phyloP scores from a whole-genome alignment of 1,140 invertebrate species.

The Nomia melanderi region DNA sequence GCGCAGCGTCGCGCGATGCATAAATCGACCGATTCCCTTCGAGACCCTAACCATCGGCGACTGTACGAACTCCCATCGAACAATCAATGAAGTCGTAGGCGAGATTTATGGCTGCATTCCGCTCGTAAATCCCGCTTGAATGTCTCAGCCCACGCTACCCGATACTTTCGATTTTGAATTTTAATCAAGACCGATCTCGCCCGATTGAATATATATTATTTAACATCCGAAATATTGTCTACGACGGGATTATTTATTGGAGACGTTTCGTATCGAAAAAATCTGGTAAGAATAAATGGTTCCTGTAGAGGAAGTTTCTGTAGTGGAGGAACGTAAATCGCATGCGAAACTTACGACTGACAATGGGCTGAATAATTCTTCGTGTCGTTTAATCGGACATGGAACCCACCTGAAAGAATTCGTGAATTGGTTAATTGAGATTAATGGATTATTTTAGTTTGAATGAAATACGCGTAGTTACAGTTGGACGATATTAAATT shows the following conservation, averaged over 20 bases:
- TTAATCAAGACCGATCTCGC: no score
- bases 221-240: no score
- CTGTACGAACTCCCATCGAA: background rate
- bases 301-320: no score
- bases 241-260: no score
- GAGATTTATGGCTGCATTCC: background rate
- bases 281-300: no score
- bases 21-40: slow-evolving; percentile 11
- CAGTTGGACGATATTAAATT: no score
- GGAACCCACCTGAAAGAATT: background rate
- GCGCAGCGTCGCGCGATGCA: background rate
- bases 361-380: background rate
- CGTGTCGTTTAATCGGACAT: background rate
- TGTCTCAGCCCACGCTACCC: no score
- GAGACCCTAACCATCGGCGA: background rate
- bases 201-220: no score
- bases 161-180: no score
- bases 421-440: background rate
- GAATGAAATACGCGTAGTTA: background rate
- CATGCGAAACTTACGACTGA: background rate
- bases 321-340: background rate
- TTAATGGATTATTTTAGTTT: background rate
- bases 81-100: slow-evolving; percentile 4
- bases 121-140: background rate
- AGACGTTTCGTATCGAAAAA: no score